A percentile compares a stretch with the other conserved stretches of the same genome.
These are phyloP conservation scores for Asbolus verrucosus DNA, from an alignment of 1,140 invertebrate species.

Conservation along the genomic window DNA sequence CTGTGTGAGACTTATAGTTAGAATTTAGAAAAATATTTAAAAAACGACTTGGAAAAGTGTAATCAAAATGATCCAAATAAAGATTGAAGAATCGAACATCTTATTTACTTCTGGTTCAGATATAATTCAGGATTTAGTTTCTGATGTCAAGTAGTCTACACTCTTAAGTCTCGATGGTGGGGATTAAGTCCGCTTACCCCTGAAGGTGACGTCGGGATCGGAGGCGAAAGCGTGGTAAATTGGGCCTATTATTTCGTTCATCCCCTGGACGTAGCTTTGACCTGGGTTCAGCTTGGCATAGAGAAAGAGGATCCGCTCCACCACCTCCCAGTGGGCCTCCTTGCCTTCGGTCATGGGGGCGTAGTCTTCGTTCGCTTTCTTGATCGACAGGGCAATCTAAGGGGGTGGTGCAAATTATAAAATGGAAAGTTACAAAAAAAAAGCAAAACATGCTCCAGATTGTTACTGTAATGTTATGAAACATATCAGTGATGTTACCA, in stretches of 20 bases:
- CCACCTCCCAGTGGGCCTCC: constrained; percentile 96
- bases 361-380: constrained; percentile 82
- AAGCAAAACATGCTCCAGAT: no score
- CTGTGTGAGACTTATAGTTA: no score
- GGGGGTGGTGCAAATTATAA: constrained; percentile 23
- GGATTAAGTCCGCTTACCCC: no score
- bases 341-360: constrained; percentile 83
- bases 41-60: not conserved
- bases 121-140: no score
- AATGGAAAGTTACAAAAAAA: not conserved
- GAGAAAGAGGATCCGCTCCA: constrained; percentile 95
- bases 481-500: no score
- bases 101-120: no score
- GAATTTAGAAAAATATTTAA: constrained; percentile 47
- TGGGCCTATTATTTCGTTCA: constrained; percentile 99
- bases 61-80: no score
- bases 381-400: constrained; percentile 73
- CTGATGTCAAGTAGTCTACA: no score
- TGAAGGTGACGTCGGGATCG: constrained; percentile 84
- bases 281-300: constrained; percentile 99
- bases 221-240: constrained; percentile 98
- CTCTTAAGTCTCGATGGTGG: no score
- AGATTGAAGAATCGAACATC: no score
- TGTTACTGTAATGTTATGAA: constrained; percentile 48
- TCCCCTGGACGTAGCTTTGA: constrained; percentile 97